A percentile compares a stretch with the other conserved stretches of the same genome.
These are phyloP conservation scores for Aspidiotus destructor DNA, from an alignment of 2,888 invertebrate genomes.

Conservation along the genomic window DNA sequence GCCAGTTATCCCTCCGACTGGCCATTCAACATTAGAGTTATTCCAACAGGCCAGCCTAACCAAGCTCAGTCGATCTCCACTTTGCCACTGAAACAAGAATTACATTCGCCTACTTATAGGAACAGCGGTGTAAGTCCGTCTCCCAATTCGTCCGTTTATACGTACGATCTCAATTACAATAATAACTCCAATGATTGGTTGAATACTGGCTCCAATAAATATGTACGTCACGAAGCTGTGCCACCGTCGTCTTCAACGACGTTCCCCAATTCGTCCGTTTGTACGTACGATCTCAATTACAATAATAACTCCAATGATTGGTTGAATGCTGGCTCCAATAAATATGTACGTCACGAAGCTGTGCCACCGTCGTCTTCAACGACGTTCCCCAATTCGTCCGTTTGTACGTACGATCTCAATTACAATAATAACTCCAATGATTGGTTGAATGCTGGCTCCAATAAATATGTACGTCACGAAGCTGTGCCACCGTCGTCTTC, in stretches of 20 bases:
- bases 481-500: background rate
- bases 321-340: slow-evolving; percentile 35
- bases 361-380: slow-evolving; percentile 1
- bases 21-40: slow-evolving; percentile 30
- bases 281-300: slow-evolving; percentile 23
- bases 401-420: slow-evolving; percentile 20
- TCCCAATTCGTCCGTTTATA: slow-evolving; percentile 3
- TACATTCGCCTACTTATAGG: slow-evolving; percentile 14
- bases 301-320: slow-evolving; percentile 34
- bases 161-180: slow-evolving; percentile 24
- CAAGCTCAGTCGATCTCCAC: background rate
- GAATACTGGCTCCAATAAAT: slow-evolving; percentile 35
- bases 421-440: slow-evolving; percentile 31
- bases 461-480: slow-evolving; percentile 18
- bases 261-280: background rate
- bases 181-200: slow-evolving; percentile 35
- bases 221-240: slow-evolving; percentile 7
- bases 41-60: slow-evolving; percentile 18
- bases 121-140: background rate
- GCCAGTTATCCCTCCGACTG: slow-evolving; percentile 27
- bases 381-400: background rate
- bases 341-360: slow-evolving; percentile 14
- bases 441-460: slow-evolving; percentile 36
- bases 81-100: slow-evolving; percentile 14
- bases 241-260: background rate